Evolutionary conservation across 2,113 vertebrate species (phyloP), one percentile per base, ranked within the genome.

Genomic region (Cyphomyrus plagiostoma): DNA sequence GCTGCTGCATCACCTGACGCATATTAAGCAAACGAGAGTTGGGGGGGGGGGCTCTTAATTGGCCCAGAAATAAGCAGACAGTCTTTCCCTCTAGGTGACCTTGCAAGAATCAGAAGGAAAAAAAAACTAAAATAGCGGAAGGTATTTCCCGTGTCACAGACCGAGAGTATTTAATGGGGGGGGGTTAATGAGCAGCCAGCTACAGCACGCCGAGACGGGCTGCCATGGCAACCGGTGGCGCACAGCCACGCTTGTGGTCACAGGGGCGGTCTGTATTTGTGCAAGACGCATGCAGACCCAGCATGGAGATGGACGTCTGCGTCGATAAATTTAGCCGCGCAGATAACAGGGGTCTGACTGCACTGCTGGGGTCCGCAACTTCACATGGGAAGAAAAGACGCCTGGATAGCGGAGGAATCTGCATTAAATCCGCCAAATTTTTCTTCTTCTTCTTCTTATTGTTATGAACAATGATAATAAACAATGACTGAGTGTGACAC

Each of bases 161-260:
- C 26, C 35, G 74, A 89, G 82, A 86, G 89, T 70, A 66, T 74
- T 83, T 89, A 77, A 80, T 3, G 92, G 11, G 9, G 48, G 93
- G 91, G 90, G 91, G 90, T 95, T 91, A 92, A 93, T 91, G 93
- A 92, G 91, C 92, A 93, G 90, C 92, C 92, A 88, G 93, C 90
- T 66, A 92, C 87, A 91, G 7, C 39, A 90, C 94, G 94, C 95
- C 93, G 94, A 94, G 94, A 95, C 93, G 93, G 91, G 95, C 96
- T 96, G 92, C 94, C 93, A 95, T 95, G 94, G 93, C 6, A 90
- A 95, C 91, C 91, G 90, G 93, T 89, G 94, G 92, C 91, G 92
- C 93, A 94, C 94, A 92, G 91, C 92, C 92, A 92, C 93, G 91
- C 94, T 93, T 91, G 91, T 90, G 91, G 91, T 70, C 91, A 91